Evolutionary conservation across 2,113 vertebrate species (phyloP), one percentile per base, ranked within the genome.

Genomic region (Epinephelus lanceolatus): DNA sequence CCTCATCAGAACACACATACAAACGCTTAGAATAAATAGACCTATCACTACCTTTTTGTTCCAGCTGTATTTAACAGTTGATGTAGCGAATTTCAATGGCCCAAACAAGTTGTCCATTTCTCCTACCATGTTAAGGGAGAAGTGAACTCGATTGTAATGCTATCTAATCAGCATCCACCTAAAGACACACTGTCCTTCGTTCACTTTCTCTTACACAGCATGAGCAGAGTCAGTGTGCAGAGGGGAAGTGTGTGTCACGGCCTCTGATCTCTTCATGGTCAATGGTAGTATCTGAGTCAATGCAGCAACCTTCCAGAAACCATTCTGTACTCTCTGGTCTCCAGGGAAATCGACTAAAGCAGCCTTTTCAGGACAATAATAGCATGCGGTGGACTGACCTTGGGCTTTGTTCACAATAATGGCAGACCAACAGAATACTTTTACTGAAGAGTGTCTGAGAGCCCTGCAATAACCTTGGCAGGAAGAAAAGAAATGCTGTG

Each of bases 321-420:
- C 75, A 67, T 72, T 85, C 55, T 4, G 23, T 67, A 23, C 52
- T 59, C 45, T 69, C 68, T 52, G 71, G 81, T 75, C 76, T 84
- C 78, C 60, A 60, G n/a, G 55, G 55, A 72, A 80, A 85, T 79
- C 0, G 47, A 88, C 82, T 78, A 68, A 86, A 84, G 86, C 62
- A 52, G 68, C 30, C 61, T 62, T 79, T 77, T 57, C 30, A 67
- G 63, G 76, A 86, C 76, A 86, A 75, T 56, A 79, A 66, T 81
- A 49, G 78, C 75, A 52, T 66, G 81, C 60, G 70, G 78, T 42
- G 55, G 78, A 53, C 78, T 86, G 86, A 90, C 83, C 81, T 85
- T 80, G 81, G 76, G 53, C 78, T 78, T 88, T 83, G 78, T 78
- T 88, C 81, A 71, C 71, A 37, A 66, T 52, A 86, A 74, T 74